phyloP scores from a whole-genome alignment of 2,888 invertebrate genomes.

The Clunio marinus region DNA sequence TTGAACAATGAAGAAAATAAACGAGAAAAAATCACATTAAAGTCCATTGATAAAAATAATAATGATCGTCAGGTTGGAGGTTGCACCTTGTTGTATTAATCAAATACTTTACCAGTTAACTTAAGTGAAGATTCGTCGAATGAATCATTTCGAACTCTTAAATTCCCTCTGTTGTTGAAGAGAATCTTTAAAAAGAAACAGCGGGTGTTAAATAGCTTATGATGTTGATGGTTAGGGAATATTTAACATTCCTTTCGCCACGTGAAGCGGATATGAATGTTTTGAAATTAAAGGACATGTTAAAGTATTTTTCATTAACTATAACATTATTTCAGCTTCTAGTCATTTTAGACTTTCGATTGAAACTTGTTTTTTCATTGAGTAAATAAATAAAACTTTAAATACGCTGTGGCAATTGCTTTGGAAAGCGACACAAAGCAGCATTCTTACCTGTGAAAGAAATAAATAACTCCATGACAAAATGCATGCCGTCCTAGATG shows the following conservation, averaged over 20 bases:
- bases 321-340: too few species aligned
- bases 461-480: not conserved
- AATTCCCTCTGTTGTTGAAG: not conserved
- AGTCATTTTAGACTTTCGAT: too few species aligned
- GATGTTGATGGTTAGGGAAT: conserved; percentile 33
- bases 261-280: too few species aligned
- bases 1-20: not conserved
- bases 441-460: too few species aligned
- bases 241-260: conserved; percentile 31
- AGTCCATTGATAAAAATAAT: conserved; percentile 35
- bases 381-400: too few species aligned
- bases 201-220: conserved; percentile 38
- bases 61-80: conserved; percentile 37
- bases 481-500: not conserved
- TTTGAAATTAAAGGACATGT: too few species aligned
- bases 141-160: not conserved
- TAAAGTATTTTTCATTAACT: too few species aligned
- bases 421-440: too few species aligned
- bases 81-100: conserved; percentile 39
- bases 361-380: too few species aligned
- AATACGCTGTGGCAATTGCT: too few species aligned
- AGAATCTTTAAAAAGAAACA: conserved; percentile 16
- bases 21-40: conserved; percentile 29
- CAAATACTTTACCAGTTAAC: conserved; percentile 28
- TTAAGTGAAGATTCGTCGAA: conserved; percentile 33